A percentile compares a stretch with the other conserved stretches of the same genome.
These are phyloP conservation scores for Paedocypris sp. DNA, from an alignment of 2,113 vertebrate species.

Conservation along the genomic window DNA sequence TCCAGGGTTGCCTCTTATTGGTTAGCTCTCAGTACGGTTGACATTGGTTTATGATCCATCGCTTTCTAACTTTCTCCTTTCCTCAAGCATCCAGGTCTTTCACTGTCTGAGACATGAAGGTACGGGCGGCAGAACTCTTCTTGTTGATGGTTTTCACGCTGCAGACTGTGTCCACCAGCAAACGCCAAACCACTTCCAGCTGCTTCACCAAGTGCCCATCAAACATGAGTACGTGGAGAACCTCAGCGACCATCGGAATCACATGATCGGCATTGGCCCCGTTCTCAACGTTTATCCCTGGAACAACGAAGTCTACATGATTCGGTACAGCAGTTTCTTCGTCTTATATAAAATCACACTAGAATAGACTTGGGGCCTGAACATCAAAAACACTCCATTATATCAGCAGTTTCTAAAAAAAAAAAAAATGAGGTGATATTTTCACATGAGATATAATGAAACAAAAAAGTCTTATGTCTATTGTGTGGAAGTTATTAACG, in stretches of 20 bases:
- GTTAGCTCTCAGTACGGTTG: no score
- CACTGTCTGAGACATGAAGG: conserved; percentile 88
- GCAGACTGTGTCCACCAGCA: conserved; percentile 66
- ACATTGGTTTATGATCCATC: no score
- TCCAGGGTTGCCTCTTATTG: no score
- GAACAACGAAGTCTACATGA: conserved; percentile 87
- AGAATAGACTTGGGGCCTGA: no score
- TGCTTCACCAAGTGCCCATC: conserved; percentile 74
- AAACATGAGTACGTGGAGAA: conserved; percentile 81
- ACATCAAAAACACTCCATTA: no score
- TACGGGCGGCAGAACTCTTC: conserved; percentile 76
- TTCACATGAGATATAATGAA: no score
- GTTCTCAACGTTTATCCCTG: conserved; percentile 80
- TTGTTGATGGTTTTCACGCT: conserved; percentile 84
- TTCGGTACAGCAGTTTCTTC: conserved; percentile 59
- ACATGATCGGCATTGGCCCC: conserved; percentile 78
- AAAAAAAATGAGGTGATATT: no score
- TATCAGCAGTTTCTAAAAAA: no score
- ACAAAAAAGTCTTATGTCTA: no score
- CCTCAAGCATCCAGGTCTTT: conserved; percentile 72
- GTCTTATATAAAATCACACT: no score
- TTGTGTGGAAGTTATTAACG: neutral
- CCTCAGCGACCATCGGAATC: conserved; percentile 63
- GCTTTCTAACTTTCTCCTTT: neutral
- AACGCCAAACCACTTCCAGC: conserved; percentile 67